Conservation (phyloP, 1,140 invertebrate species). For the Parasteatoda tepidariorum region DNA sequence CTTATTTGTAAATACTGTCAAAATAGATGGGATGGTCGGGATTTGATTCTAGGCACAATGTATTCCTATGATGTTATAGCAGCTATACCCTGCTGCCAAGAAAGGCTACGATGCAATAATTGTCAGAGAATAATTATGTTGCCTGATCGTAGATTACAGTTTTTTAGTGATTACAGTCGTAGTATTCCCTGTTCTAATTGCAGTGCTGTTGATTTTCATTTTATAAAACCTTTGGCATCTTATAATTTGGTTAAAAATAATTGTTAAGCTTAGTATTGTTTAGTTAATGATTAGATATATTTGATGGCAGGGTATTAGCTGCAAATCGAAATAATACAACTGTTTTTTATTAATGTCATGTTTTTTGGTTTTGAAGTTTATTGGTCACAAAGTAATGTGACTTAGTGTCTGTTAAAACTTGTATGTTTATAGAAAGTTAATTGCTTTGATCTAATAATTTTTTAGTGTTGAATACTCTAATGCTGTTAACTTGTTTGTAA, state of each 20-base stretch:
- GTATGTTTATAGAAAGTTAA: too few species aligned
- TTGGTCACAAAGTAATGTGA: neutral
- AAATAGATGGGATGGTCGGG: conserved; percentile 90
- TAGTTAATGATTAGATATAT: neutral
- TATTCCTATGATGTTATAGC: conserved; percentile 98
- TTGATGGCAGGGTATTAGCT: neutral
- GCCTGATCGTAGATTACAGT: conserved; percentile 84
- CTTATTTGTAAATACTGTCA: conserved; percentile 85
- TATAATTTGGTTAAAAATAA: conserved; percentile 30
- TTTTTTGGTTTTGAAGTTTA: neutral
- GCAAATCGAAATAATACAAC: neutral
- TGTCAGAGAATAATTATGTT: conserved; percentile 87
- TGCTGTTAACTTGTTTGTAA: too few species aligned
- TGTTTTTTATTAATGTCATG: neutral
- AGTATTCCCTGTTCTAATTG: conserved; percentile 91
- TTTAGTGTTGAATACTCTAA: neutral
- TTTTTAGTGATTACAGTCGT: conserved; percentile 95
- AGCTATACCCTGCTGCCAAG: conserved; percentile 93
- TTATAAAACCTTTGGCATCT: conserved; percentile 84
- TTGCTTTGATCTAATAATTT: too few species aligned
- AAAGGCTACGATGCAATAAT: conserved; percentile 90
- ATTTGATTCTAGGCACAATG: conserved; percentile 94
- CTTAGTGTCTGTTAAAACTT: neutral
- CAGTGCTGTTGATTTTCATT: conserved; percentile 89
- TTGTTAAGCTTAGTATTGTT: conserved; percentile 20